Conservation (phyloP, 1,140 invertebrate species). For the Apis laboriosa region DNA sequence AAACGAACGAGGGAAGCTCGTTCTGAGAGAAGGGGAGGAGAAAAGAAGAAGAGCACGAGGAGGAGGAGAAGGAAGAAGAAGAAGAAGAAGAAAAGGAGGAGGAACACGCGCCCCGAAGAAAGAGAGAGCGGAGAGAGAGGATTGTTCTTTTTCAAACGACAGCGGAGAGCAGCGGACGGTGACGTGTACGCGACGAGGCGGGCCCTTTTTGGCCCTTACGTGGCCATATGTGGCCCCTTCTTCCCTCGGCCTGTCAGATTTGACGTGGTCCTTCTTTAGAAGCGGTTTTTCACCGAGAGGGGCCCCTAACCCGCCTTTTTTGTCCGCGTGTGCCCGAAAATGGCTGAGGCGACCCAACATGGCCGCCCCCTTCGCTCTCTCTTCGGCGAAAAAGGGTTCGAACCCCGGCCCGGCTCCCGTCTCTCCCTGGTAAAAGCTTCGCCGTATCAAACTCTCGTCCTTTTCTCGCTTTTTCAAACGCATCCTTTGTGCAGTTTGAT, state of each 20-base stretch:
- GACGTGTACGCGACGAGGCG: conserved; percentile 53
- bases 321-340: conserved; percentile 62
- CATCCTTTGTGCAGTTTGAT: conserved; percentile 56
- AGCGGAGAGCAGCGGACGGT: conserved; percentile 1
- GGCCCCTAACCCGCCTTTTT: conserved; percentile 64
- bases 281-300: conserved; percentile 65
- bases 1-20: conserved; percentile 10
- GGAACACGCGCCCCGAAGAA: conserved; percentile 22
- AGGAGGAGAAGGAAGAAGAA: conserved; percentile 6
- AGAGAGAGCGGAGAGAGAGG: conserved; percentile 33
- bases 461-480: conserved; percentile 46
- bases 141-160: conserved; percentile 65
- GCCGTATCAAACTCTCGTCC: conserved; percentile 22
- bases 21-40: neutral
- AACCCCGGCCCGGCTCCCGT: conserved; percentile 9
- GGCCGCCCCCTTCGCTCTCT: conserved; percentile 50
- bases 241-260: conserved; percentile 67
- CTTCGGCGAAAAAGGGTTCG: conserved; percentile 43
- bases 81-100: conserved; percentile 9
- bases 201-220: conserved; percentile 58
- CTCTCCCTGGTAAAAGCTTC: conserved; percentile 18
- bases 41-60: neutral
- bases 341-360: conserved; percentile 71
- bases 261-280: conserved; percentile 67
- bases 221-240: conserved; percentile 60